Conservation (phyloP, 2,797 vertebrate genomes). For the Moxostoma hubbsi region DNA sequence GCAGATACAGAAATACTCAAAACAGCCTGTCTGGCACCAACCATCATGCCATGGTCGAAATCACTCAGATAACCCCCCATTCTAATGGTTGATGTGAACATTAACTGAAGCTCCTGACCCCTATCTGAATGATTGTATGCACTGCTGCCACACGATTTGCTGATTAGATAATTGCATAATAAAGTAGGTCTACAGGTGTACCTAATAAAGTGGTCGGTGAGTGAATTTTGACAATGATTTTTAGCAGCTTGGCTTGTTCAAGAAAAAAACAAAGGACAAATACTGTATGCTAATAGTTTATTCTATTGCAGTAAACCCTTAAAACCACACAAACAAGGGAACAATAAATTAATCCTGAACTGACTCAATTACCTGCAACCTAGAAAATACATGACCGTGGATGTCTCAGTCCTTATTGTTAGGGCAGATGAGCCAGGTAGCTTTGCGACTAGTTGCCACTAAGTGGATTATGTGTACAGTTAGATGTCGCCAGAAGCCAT, state of each 20-base stretch:
- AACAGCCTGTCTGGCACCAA: no score
- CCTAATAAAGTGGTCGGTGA: no score
- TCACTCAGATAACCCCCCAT: no score
- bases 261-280: constrained; percentile 35
- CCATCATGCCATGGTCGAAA: no score
- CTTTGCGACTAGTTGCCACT: constrained; percentile 61
- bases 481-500: constrained; percentile 38
- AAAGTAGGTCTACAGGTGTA: no score
- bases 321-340: background rate
- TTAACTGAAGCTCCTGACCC: no score
- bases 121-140: no score
- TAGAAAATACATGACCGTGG: background rate
- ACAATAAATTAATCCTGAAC: constrained; percentile 1
- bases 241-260: background rate
- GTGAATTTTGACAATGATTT: no score
- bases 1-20: no score
- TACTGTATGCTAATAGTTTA: constrained; percentile 1
- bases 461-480: constrained; percentile 12
- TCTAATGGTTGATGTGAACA: no score
- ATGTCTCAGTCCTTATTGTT: constrained; percentile 33
- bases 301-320: background rate
- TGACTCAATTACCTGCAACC: constrained; percentile 4
- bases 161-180: no score
- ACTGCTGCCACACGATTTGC: no score
- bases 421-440: constrained; percentile 50